Base-by-base conservation (phyloP, 2,888 invertebrate genomes). In the Drosophila flavopinicola region DNA sequence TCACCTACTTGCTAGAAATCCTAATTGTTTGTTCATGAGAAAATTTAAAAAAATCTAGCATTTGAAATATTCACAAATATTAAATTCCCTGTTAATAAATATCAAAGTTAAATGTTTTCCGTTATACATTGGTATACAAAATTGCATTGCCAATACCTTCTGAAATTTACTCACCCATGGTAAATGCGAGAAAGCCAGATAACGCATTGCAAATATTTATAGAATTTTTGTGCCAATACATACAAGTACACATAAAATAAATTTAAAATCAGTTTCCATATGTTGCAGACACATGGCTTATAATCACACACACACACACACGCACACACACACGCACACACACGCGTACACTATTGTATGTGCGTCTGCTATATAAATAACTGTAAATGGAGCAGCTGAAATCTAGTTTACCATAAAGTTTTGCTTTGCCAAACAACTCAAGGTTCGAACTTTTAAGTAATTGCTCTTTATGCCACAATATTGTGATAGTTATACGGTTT, bases 381-480 rank as follows among this genome's bases (percentile, higher is more conserved):
- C 68, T 75, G 53, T 41, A 63, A 68, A 70, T 70, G 58, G 64
- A 66, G 60, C 61, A 59, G 59, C 68, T 71, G 56, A 70, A 61
- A 64, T 74, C 61, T 61, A 75, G 76, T 75, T 75, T 61, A 51
- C 35, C 53, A 68, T 66, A 72, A 80, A 83, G 32, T 83, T 86
- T 68, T 42, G 45, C 56, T 25, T 41, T 38, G 47, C 60, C 65
- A 66, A 73, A 65, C 59, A 67, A 59, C 65, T 75, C 69, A 80
- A 66, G 65, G 66, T 53, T 80, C 60, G 27, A 57, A 65, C 33
- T 73, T 70, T 59, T 51, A 82, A 78, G 70, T 85, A 76, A 83
- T 87, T 78, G 87, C 83, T 83, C 78, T 71, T 78, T 75, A 87
- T 83, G 60, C 74, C 70, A 70, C 67, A 77, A 80, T 83, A 69